Percentiles rank a stretch among this genome's conserved stretches.
These are phyloP conservation scores for Pristionchus japonicus DNA, from an alignment of 2,888 invertebrate genomes.

Conservation along the genomic window DNA sequence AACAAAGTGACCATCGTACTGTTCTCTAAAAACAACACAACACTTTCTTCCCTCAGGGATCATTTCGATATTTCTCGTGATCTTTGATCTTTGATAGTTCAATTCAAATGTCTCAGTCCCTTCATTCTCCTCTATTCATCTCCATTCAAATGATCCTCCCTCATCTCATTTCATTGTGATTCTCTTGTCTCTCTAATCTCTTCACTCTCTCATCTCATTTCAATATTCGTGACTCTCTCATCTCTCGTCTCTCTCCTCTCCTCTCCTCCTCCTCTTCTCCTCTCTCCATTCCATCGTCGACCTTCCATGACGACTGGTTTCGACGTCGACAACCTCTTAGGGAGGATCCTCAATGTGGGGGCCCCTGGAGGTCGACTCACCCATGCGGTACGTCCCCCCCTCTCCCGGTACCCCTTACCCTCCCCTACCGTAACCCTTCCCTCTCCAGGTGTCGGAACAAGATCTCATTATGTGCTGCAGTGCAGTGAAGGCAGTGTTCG, in stretches of 20 bases:
- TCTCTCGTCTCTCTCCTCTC: not conserved
- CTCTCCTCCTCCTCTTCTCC: not conserved
- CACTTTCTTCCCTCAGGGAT: not conserved
- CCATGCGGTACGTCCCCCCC: conserved; percentile 47
- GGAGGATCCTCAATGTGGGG: conserved; percentile 60
- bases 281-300: conserved; percentile 11
- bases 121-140: not conserved
- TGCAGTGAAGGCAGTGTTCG: conserved; percentile 63
- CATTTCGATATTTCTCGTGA: not conserved
- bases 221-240: not conserved
- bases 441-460: conserved; percentile 54
- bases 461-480: conserved; percentile 61
- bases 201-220: conserved; percentile 4
- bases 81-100: not conserved
- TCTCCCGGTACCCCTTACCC: not conserved
- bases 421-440: conserved; percentile 6
- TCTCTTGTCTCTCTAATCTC: not conserved
- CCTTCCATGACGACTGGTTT: conserved; percentile 5
- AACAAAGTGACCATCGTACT: conserved; percentile 17
- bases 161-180: not conserved
- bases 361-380: conserved; percentile 57
- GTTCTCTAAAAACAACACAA: not conserved
- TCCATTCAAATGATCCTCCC: not conserved
- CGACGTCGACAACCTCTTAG: conserved; percentile 57
- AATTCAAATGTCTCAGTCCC: not conserved